Evolutionary conservation across 2,888 invertebrate species (phyloP).

Genomic region (Drosophila atripex): DNA sequence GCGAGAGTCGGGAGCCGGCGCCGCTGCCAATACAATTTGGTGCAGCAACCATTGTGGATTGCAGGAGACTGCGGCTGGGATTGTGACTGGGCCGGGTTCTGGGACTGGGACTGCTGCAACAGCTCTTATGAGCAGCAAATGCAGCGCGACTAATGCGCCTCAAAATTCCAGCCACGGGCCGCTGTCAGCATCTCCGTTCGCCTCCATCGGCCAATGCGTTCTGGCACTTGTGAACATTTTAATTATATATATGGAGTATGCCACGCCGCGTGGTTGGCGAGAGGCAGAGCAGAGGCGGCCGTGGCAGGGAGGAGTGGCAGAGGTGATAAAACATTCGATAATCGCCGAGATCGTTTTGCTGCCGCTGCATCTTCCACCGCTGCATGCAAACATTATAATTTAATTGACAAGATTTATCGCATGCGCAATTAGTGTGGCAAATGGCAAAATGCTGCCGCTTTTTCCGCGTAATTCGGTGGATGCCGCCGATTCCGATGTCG

Average conservation of each 20-base stretch:
- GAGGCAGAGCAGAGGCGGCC: constrained; percentile 21
- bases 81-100: too few relatives aligned
- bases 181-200: constrained; percentile 56
- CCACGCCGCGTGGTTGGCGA: constrained; percentile 3
- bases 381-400: constrained; percentile 84
- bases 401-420: constrained; percentile 84
- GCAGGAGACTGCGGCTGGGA: constrained; percentile 29
- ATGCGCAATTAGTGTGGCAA: constrained; percentile 83
- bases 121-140: constrained; percentile 77
- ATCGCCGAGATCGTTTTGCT: constrained; percentile 81
- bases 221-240: constrained; percentile 82
- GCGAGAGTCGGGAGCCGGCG: constrained; percentile 59
- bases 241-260: constrained; percentile 71
- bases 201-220: constrained; percentile 64
- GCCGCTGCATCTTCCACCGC: constrained; percentile 73
- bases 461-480: constrained; percentile 80
- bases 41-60: constrained; percentile 22
- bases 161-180: constrained; percentile 71
- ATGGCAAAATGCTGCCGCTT: constrained; percentile 60
- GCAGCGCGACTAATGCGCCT: constrained; percentile 80
- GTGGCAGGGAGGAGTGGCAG: constrained; percentile 24
- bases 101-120: constrained; percentile 39
- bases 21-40: constrained; percentile 79
- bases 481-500: constrained; percentile 17
- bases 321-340: constrained; percentile 82